phyloP scores from a whole-genome alignment of 1,140 invertebrate genomes.

The Coptotermes formosanus region DNA sequence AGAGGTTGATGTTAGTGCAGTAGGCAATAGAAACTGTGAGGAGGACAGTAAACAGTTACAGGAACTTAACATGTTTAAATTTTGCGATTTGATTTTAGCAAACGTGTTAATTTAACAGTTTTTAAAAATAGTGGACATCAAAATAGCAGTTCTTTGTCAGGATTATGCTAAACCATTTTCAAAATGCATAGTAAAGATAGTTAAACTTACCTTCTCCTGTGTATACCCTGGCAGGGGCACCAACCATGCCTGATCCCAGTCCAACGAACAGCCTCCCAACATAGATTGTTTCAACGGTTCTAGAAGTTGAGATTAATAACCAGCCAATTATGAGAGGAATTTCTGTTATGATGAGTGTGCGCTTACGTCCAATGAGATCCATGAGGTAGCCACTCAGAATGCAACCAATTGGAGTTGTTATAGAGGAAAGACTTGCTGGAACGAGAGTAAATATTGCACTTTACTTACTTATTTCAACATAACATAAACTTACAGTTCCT shows the following conservation, averaged over 20 bases:
- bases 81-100: no score
- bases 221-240: constrained; percentile 65
- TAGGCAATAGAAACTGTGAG: no score
- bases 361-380: constrained; percentile 64
- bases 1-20: no score
- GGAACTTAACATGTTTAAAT: no score
- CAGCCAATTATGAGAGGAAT: constrained; percentile 68
- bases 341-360: constrained; percentile 65
- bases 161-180: no score
- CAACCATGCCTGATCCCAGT: constrained; percentile 67
- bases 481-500: no score
- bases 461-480: neutral
- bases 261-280: constrained; percentile 61
- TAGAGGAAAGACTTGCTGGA: constrained; percentile 68
- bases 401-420: constrained; percentile 69
- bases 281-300: constrained; percentile 61
- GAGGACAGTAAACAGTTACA: no score
- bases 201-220: constrained; percentile 53
- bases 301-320: constrained; percentile 60
- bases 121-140: no score
- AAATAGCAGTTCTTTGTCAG: no score
- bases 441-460: constrained; percentile 36
- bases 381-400: constrained; percentile 68
- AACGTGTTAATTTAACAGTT: no score
- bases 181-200: neutral